phyloP scores from a whole-genome alignment of 2,888 invertebrate genomes.

The Meghimatium bilineatum region DNA sequence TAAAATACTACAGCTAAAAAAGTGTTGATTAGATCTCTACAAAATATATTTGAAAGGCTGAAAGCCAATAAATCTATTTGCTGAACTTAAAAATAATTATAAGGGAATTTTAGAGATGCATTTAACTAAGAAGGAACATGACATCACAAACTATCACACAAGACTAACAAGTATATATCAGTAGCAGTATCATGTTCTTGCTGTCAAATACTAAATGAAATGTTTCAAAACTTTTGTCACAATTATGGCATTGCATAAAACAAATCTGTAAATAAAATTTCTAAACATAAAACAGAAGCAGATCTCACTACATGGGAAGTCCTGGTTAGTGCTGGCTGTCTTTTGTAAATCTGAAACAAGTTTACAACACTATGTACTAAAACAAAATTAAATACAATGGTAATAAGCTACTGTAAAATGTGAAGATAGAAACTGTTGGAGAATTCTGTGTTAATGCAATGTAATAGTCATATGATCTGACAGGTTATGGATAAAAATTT shows the following conservation, averaged over 20 bases:
- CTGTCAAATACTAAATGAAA: background rate
- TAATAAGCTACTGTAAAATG: no score
- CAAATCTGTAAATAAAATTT: slow-evolving; percentile 6
- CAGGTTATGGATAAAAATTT: no score
- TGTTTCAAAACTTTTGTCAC: background rate
- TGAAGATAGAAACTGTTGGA: no score
- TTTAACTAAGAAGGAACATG: background rate
- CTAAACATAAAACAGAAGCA: background rate
- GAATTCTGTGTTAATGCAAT: no score
- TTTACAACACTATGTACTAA: no score
- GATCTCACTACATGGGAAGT: background rate
- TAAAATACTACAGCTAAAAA: no score
- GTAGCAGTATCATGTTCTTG: background rate
- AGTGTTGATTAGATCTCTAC: no score
- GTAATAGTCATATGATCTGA: no score
- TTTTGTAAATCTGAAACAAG: slow-evolving; percentile 15
- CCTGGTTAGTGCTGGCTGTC: slow-evolving; percentile 9
- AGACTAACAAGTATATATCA: no score
- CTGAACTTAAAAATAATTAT: background rate
- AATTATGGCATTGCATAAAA: slow-evolving; percentile 18
- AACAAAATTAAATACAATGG: no score
- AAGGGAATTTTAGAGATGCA: background rate
- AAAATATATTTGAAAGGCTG: no score
- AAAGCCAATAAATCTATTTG: background rate
- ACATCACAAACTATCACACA: background rate